Base-by-base conservation (phyloP, 2,888 invertebrate genomes). In the Stictocephala bisonia region DNA sequence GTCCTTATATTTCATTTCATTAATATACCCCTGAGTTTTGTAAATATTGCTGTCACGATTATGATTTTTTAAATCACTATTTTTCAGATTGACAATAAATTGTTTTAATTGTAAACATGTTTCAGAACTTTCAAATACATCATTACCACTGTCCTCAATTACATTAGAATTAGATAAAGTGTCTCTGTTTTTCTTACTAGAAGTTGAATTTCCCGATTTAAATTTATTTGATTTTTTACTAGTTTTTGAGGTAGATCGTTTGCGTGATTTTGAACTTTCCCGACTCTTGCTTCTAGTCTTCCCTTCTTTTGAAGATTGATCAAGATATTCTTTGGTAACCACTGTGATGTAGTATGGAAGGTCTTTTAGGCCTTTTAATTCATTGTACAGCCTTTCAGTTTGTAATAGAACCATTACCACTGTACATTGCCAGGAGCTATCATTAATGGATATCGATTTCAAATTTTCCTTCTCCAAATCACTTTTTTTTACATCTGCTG, bases 71-170 rank as follows among this genome's bases (percentile, higher is more conserved):
- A 56, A 29, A 13, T 60, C 60, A 20, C 3, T 15, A 40, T 27
- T 60, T 60, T 22, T 60, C 13, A 60, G 35, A 13, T 60, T 15
- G n/a, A 60, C 22, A 35, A 60, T 60, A n/a, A 29, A 40, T 40
- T 60, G 31, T n/a, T 60, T 60, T 4, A 31, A 27, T 31, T n/a
- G 11, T 29, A 60, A 29, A 27, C 40, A 60, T 22, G 22, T 60
- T 20, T 3, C 3, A 20, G 4, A 3, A 60, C 35, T 7, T 35
- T 22, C 35, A 22, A 1, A 1, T 22, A 11, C 18, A 4, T 56
- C 56, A 26, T 1, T 20, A 2, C 6, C 3, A 1, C 18, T 29
- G 3, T 20, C 60, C n/a, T 35, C 20, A n/a, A n/a, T n/a, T n/a
- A n/a, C n/a, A 1, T 40, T 40, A 27, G 13, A n/a, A 29, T 40